phyloP scores from a whole-genome alignment of 2,113 vertebrate species.

The cat (Felis catus) region F.catus_Fca126_mat1.0 CM031424.1:79725501-79726000 shows the following conservation, averaged over 20 bases:
- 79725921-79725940: background rate
- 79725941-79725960: background rate
- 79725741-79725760: background rate
- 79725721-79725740: background rate
- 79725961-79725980: background rate
- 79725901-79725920: conserved; percentile 15
- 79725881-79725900: background rate
- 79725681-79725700: background rate
- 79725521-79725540: background rate
- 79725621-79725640: conserved; percentile 7
- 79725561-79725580: background rate
- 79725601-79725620: conserved; percentile 31
- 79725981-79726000: background rate
- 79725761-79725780: background rate
- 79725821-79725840: conserved; percentile 1
- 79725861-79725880: conserved; percentile 19
- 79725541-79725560: background rate
- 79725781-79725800: background rate
- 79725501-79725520: background rate
- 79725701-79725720: background rate
- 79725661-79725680: background rate
- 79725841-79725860: background rate
- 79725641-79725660: background rate
- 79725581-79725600: conserved; percentile 17
- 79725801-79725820: background rate